A percentile compares a stretch with the other conserved stretches of the same genome.
phyloP scores from a whole-genome alignment of 2,888 invertebrate genomes.

The Cyclophora albipunctata region DNA sequence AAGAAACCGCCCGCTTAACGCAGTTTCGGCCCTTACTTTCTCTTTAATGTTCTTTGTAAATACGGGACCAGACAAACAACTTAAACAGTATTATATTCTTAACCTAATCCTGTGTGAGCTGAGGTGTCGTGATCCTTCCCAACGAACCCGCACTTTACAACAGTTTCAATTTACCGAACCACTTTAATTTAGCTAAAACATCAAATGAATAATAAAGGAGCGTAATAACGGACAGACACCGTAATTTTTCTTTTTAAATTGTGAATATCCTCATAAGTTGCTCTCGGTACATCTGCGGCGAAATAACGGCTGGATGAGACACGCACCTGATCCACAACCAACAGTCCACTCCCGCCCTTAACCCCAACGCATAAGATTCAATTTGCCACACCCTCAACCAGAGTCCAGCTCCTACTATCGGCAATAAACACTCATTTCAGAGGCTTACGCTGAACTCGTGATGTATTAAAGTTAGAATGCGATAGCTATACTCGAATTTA shows the following conservation, averaged over 20 bases:
- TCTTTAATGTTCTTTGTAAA: too few species aligned
- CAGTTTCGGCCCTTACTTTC: too few species aligned
- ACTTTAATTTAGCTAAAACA: too few species aligned
- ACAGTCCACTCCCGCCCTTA: slow-evolving; percentile 29
- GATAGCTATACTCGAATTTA: slow-evolving; percentile 40
- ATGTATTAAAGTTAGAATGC: slow-evolving; percentile 53
- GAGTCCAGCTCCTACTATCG: slow-evolving; percentile 51
- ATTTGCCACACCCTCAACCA: slow-evolving; percentile 30
- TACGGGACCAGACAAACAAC: too few species aligned
- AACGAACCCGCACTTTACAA: too few species aligned
- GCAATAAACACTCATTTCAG: slow-evolving; percentile 70
- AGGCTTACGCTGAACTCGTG: slow-evolving; percentile 53
- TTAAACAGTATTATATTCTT: too few species aligned
- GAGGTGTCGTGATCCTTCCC: too few species aligned
- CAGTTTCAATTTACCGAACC: too few species aligned
- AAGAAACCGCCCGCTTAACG: too few species aligned
- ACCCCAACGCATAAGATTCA: slow-evolving; percentile 32
- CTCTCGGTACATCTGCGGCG: slow-evolving; percentile 41
- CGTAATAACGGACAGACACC: not conserved
- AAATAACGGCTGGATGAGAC: slow-evolving; percentile 56
- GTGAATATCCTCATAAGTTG: slow-evolving; percentile 41
- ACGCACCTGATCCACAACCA: slow-evolving; percentile 49
- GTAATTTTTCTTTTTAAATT: slow-evolving; percentile 20
- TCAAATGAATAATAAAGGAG: too few species aligned
- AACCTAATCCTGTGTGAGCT: too few species aligned